Conservation (phyloP, 2,797 vertebrate species). For the Peromyscus nudipes region DNA sequence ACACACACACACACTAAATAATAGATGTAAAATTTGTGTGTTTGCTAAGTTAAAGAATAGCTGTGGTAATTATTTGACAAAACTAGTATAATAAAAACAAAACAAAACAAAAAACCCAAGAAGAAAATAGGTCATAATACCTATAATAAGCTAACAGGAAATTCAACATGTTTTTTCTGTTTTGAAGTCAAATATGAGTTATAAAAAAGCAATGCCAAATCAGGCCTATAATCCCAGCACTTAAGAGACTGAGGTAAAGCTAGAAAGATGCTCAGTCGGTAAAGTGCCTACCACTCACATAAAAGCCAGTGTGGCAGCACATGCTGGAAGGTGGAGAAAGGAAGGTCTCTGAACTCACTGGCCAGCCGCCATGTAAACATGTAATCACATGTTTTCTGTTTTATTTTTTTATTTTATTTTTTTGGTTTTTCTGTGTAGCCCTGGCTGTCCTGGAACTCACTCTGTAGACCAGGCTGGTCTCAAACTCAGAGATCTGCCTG, state of each 20-base stretch:
- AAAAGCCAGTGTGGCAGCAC: background rate
- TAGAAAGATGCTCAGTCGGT: background rate
- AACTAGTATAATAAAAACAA: conserved; percentile 4
- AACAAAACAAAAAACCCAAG: background rate
- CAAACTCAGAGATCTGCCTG: too few species aligned
- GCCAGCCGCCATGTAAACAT: too few species aligned
- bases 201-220: background rate
- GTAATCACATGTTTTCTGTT: conserved; percentile 1
- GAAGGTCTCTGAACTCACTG: background rate
- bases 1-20: background rate
- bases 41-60: background rate
- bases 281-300: background rate
- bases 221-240: background rate
- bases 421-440: too few species aligned
- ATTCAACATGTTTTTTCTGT: conserved; percentile 40
- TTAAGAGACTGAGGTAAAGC: background rate
- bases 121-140: background rate
- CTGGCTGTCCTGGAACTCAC: too few species aligned
- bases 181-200: conserved; percentile 49
- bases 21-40: background rate
- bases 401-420: background rate
- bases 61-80: background rate
- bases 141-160: conserved; percentile 28
- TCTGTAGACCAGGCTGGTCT: too few species aligned
- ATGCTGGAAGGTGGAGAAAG: background rate